A percentile compares a stretch with the other conserved stretches of the same genome.
Evolutionary conservation across 2,113 vertebrate species (phyloP).

Genomic region (Tapirus terrestris): DNA sequence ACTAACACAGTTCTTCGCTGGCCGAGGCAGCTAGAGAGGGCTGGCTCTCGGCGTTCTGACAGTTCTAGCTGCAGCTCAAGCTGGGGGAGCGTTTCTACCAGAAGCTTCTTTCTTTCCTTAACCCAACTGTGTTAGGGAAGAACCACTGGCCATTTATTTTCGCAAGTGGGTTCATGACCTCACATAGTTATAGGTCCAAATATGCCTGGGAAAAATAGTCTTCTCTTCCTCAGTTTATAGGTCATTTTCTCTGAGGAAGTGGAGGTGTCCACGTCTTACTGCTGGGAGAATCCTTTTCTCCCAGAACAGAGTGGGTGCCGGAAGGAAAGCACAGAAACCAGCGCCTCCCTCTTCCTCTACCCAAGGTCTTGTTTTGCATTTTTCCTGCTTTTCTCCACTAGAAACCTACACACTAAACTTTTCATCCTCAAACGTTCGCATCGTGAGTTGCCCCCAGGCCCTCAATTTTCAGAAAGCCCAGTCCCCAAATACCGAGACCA

Average conservation of each 20-base stretch:
- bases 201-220: constrained; percentile 25
- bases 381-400: background rate
- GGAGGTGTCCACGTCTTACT: background rate
- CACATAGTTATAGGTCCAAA: constrained; percentile 52
- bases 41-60: background rate
- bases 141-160: constrained; percentile 54
- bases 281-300: constrained; percentile 5
- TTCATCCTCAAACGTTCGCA: background rate
- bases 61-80: background rate
- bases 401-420: background rate
- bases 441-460: background rate
- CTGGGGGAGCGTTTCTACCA: background rate
- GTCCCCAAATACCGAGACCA: background rate
- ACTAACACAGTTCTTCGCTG: background rate
- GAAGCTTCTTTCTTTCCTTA: constrained; percentile 44
- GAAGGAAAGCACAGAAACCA: background rate
- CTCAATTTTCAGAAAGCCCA: background rate
- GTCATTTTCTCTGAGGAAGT: constrained; percentile 2
- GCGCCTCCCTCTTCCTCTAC: background rate
- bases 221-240: constrained; percentile 16
- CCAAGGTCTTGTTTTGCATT: background rate
- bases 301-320: background rate
- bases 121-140: background rate
- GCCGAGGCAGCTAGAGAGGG: background rate
- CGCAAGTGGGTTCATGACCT: constrained; percentile 64